Evolutionary conservation across 2,797 vertebrate species (phyloP).

Genomic region (Remorina albescens): DNA sequence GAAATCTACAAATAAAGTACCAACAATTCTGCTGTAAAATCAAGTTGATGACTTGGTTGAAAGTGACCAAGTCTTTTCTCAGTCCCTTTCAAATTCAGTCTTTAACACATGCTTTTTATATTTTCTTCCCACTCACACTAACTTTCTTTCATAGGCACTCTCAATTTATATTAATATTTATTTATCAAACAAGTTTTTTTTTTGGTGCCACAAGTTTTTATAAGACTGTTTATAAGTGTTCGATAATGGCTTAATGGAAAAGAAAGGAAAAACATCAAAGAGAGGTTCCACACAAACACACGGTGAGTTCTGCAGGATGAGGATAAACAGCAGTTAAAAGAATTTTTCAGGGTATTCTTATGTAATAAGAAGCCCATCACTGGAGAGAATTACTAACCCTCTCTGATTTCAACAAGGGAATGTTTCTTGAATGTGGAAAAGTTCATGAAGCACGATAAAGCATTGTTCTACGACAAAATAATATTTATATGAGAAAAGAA

Average conservation of each 20-base stretch:
- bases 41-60: not conserved
- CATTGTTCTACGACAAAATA: not conserved
- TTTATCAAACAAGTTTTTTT: too few species aligned
- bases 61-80: not conserved
- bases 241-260: too few species aligned
- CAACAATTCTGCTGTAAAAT: not conserved
- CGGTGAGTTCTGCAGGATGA: not conserved
- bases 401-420: too few species aligned
- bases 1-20: not conserved
- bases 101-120: not conserved
- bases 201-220: too few species aligned
- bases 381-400: too few species aligned
- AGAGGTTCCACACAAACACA: too few species aligned
- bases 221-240: not conserved
- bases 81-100: not conserved
- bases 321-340: not conserved
- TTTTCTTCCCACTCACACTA: not conserved
- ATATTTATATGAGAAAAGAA: too few species aligned
- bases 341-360: not conserved
- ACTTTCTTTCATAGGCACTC: not conserved
- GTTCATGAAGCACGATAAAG: not conserved
- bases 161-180: too few species aligned
- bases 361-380: not conserved
- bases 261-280: too few species aligned
- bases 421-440: not conserved